phyloP scores from a whole-genome alignment of 2,797 vertebrate genomes.

The Clarias laeviceps region DNA sequence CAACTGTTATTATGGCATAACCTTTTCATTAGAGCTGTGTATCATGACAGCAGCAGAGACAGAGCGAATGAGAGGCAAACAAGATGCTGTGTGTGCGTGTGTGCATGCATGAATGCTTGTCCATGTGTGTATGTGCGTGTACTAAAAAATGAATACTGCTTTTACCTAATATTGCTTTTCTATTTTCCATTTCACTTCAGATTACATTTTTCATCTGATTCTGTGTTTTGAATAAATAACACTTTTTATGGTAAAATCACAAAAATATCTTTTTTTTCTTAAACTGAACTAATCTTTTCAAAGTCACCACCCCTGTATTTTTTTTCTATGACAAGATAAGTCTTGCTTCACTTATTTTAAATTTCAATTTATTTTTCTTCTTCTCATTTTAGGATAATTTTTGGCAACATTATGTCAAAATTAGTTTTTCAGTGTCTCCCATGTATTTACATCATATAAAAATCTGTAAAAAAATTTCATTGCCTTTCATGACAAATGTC shows the following conservation, averaged over 20 bases:
- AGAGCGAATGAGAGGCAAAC: not conserved
- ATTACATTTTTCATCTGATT: not conserved
- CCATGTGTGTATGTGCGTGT: not conserved
- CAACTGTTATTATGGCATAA: not conserved
- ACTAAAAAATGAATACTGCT: not conserved
- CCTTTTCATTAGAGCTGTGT: not conserved
- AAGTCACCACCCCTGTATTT: not conserved
- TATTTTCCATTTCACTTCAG: not conserved
- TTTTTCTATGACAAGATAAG: not conserved
- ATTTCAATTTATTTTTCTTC: not conserved
- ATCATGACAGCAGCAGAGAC: not conserved
- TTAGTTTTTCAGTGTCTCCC: not conserved
- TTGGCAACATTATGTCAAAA: not conserved
- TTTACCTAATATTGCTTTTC: not conserved
- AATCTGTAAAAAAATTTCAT: not conserved
- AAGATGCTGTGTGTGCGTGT: not conserved
- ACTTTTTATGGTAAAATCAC: not conserved
- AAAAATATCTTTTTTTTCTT: not conserved
- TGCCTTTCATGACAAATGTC: not conserved
- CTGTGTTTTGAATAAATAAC: not conserved
- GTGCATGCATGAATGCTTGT: not conserved
- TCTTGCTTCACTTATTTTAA: not conserved
- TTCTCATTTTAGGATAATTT: not conserved
- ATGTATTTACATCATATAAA: not conserved
- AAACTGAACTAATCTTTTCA: not conserved